phyloP scores from a whole-genome alignment of 1,140 invertebrate species.

The Drosophila parvula region DNA sequence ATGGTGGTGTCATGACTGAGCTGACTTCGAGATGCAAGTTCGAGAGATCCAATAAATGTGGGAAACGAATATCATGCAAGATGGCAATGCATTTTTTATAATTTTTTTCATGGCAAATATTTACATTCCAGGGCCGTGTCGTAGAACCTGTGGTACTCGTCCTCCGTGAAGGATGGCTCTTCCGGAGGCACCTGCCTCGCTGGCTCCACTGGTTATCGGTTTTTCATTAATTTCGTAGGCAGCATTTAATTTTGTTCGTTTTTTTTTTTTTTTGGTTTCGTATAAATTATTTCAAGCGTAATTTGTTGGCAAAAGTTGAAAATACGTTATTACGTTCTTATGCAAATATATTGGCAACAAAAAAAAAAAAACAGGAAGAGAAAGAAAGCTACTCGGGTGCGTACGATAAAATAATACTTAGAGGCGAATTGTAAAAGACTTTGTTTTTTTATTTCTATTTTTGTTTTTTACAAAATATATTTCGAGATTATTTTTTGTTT shows the following conservation, averaged over 20 bases:
- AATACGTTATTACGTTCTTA: conserved; percentile 37
- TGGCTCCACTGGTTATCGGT: conserved; percentile 52
- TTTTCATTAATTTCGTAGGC: conserved; percentile 29
- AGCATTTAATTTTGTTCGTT: conserved; percentile 50
- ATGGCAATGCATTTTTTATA: conserved; percentile 17
- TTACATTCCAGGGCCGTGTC: conserved; percentile 91
- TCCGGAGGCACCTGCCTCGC: conserved; percentile 39
- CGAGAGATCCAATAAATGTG: conserved; percentile 19
- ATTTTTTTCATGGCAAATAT: conserved; percentile 55
- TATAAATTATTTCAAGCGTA: conserved; percentile 40
- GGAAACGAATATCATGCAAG: conserved; percentile 19
- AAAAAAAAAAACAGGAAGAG: conserved; percentile 32
- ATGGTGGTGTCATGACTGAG: conserved; percentile 11
- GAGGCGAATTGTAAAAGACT: conserved; percentile 26
- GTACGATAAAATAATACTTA: conserved; percentile 33
- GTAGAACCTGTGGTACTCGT: conserved; percentile 91
- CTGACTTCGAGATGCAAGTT: conserved; percentile 39
- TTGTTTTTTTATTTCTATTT: conserved; percentile 27
- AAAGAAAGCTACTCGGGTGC: conserved; percentile 32
- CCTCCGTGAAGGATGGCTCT: conserved; percentile 85
- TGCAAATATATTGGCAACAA: not conserved
- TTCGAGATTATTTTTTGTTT: conserved; percentile 45
- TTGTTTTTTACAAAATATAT: conserved; percentile 41
- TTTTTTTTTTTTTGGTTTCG: conserved; percentile 24
- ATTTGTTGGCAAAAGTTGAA: conserved; percentile 44